phyloP scores from a whole-genome alignment of 2,888 invertebrate species.

The Rhamnusium bicolor region DNA sequence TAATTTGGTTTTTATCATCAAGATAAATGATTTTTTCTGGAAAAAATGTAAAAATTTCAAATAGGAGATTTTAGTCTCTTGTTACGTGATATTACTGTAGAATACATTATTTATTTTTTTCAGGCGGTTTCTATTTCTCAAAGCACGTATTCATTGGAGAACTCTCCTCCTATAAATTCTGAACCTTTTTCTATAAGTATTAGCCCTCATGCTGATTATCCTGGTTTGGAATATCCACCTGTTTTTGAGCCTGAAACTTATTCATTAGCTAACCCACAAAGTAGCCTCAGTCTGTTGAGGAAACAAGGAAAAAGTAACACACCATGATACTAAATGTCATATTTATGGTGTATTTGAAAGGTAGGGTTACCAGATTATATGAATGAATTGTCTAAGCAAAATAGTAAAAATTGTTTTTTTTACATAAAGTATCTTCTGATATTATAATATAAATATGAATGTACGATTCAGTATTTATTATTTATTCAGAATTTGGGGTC shows the following conservation, averaged over 20 bases:
- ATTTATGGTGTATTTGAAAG: not conserved
- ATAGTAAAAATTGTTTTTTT: not conserved
- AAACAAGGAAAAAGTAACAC: slow-evolving; percentile 60
- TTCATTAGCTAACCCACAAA: slow-evolving; percentile 77
- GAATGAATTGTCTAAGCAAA: not conserved
- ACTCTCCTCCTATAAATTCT: slow-evolving; percentile 44
- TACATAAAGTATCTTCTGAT: too few relatives aligned
- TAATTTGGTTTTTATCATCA: too few relatives aligned
- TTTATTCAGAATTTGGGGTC: too few relatives aligned
- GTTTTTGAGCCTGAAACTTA: slow-evolving; percentile 90
- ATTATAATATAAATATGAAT: not conserved
- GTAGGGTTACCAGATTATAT: not conserved
- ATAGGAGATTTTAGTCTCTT: too few relatives aligned
- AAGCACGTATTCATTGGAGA: slow-evolving; percentile 60
- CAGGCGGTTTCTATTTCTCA: slow-evolving; percentile 57
- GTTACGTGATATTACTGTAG: too few relatives aligned
- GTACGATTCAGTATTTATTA: not conserved
- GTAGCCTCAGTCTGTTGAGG: slow-evolving; percentile 66
- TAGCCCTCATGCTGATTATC: slow-evolving; percentile 77
- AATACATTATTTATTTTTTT: slow-evolving; percentile 28
- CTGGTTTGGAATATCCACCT: slow-evolving; percentile 88
- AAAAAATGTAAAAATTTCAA: too few relatives aligned
- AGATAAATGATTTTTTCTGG: too few relatives aligned
- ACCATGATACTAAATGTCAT: slow-evolving; percentile 12
- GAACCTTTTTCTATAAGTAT: slow-evolving; percentile 52